A percentile compares a stretch with the other conserved stretches of the same genome.
Evolutionary conservation across 2,888 invertebrate genomes (phyloP).

Genomic region (Leistus spinibarbis): DNA sequence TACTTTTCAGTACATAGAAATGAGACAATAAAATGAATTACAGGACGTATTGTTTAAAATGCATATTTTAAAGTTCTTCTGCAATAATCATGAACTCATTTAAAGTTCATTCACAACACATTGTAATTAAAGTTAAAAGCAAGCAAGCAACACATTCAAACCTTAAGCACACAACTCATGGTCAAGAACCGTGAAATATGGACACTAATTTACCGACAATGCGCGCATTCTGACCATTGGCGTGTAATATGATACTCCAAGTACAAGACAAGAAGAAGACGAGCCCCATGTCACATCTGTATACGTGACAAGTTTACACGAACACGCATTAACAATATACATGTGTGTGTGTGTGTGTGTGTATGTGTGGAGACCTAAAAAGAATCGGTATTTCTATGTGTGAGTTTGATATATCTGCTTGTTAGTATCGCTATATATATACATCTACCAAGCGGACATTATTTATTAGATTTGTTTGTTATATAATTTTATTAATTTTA

Average conservation of each 20-base stretch:
- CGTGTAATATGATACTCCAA: neutral
- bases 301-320: slow-evolving; percentile 3
- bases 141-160: no score
- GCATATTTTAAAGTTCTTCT: no score
- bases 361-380: neutral
- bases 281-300: neutral
- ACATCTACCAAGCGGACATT: neutral
- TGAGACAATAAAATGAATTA: neutral
- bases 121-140: no score
- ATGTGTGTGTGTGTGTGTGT: neutral
- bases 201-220: neutral
- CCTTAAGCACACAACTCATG: neutral
- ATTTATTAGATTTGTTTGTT: neutral
- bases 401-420: neutral
- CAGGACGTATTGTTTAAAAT: no score
- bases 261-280: neutral
- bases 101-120: no score
- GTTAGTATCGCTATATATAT: neutral
- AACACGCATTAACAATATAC: neutral
- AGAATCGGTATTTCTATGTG: neutral
- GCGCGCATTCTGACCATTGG: neutral
- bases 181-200: slow-evolving; percentile 4
- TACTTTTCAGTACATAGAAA: neutral
- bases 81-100: no score
- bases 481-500: neutral